Percentiles rank a stretch among this genome's conserved stretches.
Evolutionary conservation across 2,113 vertebrate species (phyloP).

Genomic region (Poeciliopsis prolifica): DNA sequence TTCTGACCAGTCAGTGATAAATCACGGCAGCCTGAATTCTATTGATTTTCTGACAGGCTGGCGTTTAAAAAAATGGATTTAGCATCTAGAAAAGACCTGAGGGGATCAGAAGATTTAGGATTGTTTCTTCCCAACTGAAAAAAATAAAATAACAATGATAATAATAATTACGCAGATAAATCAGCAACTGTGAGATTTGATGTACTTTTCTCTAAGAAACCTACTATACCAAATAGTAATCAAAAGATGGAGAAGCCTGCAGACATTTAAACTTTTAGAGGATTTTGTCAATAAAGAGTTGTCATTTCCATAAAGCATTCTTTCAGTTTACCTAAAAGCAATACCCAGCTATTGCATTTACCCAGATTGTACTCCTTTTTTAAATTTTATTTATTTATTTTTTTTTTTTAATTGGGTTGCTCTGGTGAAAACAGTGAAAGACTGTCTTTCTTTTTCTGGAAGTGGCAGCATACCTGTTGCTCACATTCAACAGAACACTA

Average conservation of each 20-base stretch:
- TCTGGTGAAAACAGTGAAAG: not conserved
- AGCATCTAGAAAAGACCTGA: not conserved
- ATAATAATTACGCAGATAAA: too few species aligned
- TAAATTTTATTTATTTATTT: too few species aligned
- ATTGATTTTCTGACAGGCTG: slow-evolving; percentile 10
- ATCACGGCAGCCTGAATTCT: slow-evolving; percentile 8
- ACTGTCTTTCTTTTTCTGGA: not conserved
- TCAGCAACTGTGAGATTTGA: not conserved
- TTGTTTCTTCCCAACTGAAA: not conserved
- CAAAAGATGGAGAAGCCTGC: not conserved
- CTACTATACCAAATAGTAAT: not conserved
- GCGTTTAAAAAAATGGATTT: not conserved
- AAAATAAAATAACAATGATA: too few species aligned
- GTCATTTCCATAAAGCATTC: not conserved
- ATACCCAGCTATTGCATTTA: not conserved
- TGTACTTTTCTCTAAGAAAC: not conserved
- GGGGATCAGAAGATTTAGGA: not conserved
- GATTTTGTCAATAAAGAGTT: not conserved
- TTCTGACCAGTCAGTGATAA: slow-evolving; percentile 1
- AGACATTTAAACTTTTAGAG: not conserved
- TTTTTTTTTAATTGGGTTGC: too few species aligned
- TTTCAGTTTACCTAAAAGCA: not conserved
- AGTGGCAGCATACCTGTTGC: slow-evolving; percentile 67
- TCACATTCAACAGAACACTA: slow-evolving; percentile 70
- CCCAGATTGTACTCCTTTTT: not conserved